Percentiles rank a stretch among this genome's conserved stretches.
Conservation (phyloP, 1,140 invertebrate species). For the Drepana arcuata region DNA sequence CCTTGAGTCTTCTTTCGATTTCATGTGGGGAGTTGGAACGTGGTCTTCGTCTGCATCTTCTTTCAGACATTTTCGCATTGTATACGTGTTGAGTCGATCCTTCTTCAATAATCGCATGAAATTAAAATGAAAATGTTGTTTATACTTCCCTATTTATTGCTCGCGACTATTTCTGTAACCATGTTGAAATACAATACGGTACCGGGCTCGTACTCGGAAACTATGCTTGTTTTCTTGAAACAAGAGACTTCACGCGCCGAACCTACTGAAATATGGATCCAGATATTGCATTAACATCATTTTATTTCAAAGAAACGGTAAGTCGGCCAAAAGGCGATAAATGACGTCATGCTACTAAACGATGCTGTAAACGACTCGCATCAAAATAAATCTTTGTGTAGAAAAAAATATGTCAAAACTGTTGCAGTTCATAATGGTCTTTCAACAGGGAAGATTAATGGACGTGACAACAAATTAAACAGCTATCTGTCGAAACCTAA, state of each 20-base stretch:
- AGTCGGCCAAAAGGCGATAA: constrained; percentile 8
- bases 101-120: too few species aligned
- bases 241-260: constrained; percentile 3
- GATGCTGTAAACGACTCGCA: constrained; percentile 7
- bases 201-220: too few species aligned
- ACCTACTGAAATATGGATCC: background rate
- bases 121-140: too few species aligned
- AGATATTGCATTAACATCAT: background rate
- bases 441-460: constrained; percentile 9
- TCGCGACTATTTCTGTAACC: constrained; percentile 17
- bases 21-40: too few species aligned
- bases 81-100: too few species aligned
- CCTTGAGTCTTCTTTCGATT: too few species aligned
- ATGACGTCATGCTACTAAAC: constrained; percentile 11
- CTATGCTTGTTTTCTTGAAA: constrained; percentile 4
- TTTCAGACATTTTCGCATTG: too few species aligned
- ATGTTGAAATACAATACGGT: constrained; percentile 13
- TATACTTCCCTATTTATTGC: constrained; percentile 23
- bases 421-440: constrained; percentile 2
- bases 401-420: constrained; percentile 11
- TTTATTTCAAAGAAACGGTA: constrained; percentile 1
- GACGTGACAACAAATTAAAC: constrained; percentile 4
- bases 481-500: constrained; percentile 5
- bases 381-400: constrained; percentile 11
- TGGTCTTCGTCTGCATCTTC: too few species aligned